Evolutionary conservation across 2,113 vertebrate genomes (phyloP).

Genomic region (Hemichromis elongatus): DNA sequence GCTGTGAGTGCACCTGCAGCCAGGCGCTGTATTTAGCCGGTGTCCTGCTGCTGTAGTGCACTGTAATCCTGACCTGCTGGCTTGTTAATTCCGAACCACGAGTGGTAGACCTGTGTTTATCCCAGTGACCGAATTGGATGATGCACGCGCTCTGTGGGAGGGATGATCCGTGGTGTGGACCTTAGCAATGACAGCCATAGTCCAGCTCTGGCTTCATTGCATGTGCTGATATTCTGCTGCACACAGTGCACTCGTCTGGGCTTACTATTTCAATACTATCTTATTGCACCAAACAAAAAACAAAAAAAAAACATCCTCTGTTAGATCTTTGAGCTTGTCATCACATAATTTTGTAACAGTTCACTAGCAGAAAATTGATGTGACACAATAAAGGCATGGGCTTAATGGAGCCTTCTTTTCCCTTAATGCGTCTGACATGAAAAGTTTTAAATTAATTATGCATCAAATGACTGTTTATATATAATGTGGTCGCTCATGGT

Average conservation of each 20-base stretch:
- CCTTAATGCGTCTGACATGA: neutral
- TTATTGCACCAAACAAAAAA: neutral
- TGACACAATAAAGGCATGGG: neutral
- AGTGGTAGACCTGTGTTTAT: conserved; percentile 5
- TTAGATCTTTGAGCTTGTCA: neutral
- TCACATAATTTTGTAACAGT: neutral
- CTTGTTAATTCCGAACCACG: neutral
- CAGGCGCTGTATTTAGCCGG: neutral
- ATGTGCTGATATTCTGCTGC: neutral
- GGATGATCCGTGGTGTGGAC: neutral
- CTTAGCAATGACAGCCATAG: neutral
- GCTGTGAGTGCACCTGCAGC: neutral
- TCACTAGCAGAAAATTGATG: neutral
- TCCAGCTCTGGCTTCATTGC: neutral
- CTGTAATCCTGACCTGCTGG: neutral
- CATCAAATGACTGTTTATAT: neutral
- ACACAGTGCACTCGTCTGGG: neutral
- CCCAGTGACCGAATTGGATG: neutral
- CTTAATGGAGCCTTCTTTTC: neutral
- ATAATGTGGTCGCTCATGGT: neutral
- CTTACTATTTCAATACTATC: neutral
- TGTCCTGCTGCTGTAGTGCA: neutral
- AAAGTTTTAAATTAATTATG: neutral
- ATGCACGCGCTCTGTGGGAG: neutral
- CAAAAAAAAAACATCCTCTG: neutral